Conservation (phyloP, 2,113 vertebrate species). For the Collichthys lucidus region DNA sequence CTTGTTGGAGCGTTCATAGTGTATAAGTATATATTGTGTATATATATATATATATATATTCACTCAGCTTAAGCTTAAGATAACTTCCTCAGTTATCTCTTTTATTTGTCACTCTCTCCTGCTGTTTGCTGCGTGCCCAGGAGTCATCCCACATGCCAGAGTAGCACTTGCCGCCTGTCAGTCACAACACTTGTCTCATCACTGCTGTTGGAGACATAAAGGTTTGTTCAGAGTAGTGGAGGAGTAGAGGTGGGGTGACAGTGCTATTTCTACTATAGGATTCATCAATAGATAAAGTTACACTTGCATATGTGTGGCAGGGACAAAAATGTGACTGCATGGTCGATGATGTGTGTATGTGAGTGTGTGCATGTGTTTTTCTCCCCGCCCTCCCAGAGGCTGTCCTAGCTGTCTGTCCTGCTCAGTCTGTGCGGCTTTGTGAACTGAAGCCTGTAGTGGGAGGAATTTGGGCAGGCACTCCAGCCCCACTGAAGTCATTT, state of each 20-base stretch:
- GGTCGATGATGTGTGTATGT: constrained; percentile 36
- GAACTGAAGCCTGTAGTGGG: constrained; percentile 76
- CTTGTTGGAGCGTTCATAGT: neutral
- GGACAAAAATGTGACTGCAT: constrained; percentile 50
- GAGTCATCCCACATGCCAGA: constrained; percentile 71
- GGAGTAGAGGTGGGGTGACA: constrained; percentile 34
- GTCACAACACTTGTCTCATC: constrained; percentile 78
- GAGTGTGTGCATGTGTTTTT: constrained; percentile 49
- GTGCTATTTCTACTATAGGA: constrained; percentile 41
- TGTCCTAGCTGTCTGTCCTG: constrained; percentile 70
- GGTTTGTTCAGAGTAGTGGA: constrained; percentile 38
- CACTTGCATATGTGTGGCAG: constrained; percentile 39
- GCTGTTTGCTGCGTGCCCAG: constrained; percentile 33
- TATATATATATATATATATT: neutral
- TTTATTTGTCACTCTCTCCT: constrained; percentile 29
- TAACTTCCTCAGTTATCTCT: constrained; percentile 12
- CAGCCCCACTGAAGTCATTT: constrained; percentile 81
- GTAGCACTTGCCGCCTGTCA: constrained; percentile 83
- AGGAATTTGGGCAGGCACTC: constrained; percentile 81
- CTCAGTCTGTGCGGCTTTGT: constrained; percentile 72
- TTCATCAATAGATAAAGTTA: constrained; percentile 66
- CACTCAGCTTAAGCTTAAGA: neutral
- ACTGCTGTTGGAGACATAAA: constrained; percentile 57
- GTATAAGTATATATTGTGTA: neutral
- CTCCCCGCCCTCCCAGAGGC: constrained; percentile 65